Base-by-base conservation (phyloP, 2,113 vertebrate genomes). In the Ciconia boyciana region DNA sequence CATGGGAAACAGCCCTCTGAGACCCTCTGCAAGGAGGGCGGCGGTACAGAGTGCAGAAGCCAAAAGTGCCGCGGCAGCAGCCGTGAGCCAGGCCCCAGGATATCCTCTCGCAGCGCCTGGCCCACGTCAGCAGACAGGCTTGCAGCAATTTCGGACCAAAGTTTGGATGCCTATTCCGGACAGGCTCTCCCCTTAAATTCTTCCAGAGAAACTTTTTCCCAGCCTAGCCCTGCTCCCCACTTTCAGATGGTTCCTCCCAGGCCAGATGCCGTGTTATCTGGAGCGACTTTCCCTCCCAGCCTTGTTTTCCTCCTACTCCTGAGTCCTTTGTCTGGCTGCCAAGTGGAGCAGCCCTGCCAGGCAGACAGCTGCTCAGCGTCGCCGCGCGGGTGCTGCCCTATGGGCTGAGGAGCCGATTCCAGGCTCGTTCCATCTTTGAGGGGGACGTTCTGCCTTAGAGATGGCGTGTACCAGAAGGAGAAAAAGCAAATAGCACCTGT, bases 281-380 rank as follows among this genome's bases (percentile, higher is more conserved):
- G 84, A 95, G 96, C 13, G 34, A 80, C 95, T 94, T 95, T 96
- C 95, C 95, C 94, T 95, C 91, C 74, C 94, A 84, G 93, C 94
- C 95, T 72, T 96, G 89, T 94, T 96, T 95, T 95, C 93, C 91
- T 97, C 84, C 91, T 87, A 31, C 96, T 95, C 95, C 91, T 83
- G 95, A 95, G 89, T 39, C 91, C 93, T 95, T 96, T 97, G 93
- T 96, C 80, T 93, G 94, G 81, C 97, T 95, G 96, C 96, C 97
- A 97, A 92, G 95, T 4, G 87, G 94, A 95, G 75, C 89, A 43
- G 94, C 94, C 95, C 95, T 93, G 95, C 95, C 92, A 94, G 96
- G 95, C 95, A 78, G 92, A 54, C 96, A 94, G 92, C 92, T 97
- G 96, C 95, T 96, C 93, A 8, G 74, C 96, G 94, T 85, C 70